Base-by-base conservation (phyloP, 2,888 invertebrate genomes). In the Cenopis cana region DNA sequence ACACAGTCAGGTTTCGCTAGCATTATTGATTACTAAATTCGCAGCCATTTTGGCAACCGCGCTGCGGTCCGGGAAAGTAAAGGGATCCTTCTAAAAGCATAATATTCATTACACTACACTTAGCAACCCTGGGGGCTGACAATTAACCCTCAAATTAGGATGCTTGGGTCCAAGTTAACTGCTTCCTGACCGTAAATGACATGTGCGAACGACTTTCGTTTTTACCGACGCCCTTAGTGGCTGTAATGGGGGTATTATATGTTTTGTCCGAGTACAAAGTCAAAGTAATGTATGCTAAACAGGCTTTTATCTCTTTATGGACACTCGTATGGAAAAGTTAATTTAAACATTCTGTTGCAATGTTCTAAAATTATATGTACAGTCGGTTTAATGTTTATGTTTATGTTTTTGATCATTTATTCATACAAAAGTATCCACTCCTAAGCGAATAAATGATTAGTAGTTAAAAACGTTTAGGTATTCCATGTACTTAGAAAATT, bases 131-230 rank as follows among this genome's bases (percentile, higher is more conserved):
- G 88, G 77, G 78, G 81, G 78, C 75, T 79, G 83, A 82, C 88
- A 82, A 90, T 91, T 91, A 89, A 89, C 90, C 89, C 89, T 86
- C 82, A 82, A 90, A 88, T 88, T 88, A 87, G 84, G 82, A 80
- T 74, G 79, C 79, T 80, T 78, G 81, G 80, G 76, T 77, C 81
- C 77, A 82, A 87, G 86, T 87, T 88, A 89, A 89, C 87, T 88
- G 86, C 86, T 84, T 82, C 82, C 79, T 87, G 85, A 77, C 77
- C 81, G 84, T 83, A 86, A 89, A 89, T 83, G 89, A 82, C 86
- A 86, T 84, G 82, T 82, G 68, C 61, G 59, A 72, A 69, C 70
- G 74, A 52, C 68, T 71, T 62, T 38, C 64, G 69, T 72, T 68
- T 72, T 73, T 75, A 68, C 68, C 66, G 57, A 67, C 59, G 73